phyloP scores from a whole-genome alignment of 2,888 invertebrate genomes.

The Andrena minutula region DNA sequence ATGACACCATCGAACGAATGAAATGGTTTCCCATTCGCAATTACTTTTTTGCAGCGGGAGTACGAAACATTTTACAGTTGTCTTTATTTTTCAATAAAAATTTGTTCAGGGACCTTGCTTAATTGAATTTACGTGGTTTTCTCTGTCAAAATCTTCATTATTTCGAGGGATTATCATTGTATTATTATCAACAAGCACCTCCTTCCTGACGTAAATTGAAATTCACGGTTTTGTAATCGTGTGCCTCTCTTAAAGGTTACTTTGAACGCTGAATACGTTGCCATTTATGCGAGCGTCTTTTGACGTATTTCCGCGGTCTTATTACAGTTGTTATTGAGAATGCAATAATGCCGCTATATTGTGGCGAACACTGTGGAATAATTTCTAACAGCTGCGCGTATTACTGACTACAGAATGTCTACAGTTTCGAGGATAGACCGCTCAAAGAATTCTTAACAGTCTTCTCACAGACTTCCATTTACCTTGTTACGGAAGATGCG shows the following conservation, averaged over 20 bases:
- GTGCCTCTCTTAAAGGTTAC: neutral
- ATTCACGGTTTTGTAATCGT: neutral
- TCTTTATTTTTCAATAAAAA: neutral
- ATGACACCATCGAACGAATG: neutral
- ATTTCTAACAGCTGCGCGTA: neutral
- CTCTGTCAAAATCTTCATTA: neutral
- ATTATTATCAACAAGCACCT: neutral
- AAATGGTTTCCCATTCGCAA: neutral
- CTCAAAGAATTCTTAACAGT: neutral
- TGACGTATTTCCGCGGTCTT: neutral
- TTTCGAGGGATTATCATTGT: neutral
- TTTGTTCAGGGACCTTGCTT: neutral
- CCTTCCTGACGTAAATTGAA: neutral
- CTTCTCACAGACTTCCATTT: neutral
- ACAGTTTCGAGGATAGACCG: neutral
- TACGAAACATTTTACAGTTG: neutral
- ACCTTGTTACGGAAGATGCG: neutral
- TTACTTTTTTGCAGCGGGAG: neutral
- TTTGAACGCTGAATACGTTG: neutral
- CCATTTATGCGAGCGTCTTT: neutral
- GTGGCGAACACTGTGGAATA: neutral
- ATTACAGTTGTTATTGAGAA: conserved; percentile 1
- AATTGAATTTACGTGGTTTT: neutral
- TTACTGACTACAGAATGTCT: neutral
- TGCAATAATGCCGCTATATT: neutral